These are phyloP conservation scores for Belgica antarctica DNA, from an alignment of 2,888 invertebrate species.

Conservation along the genomic window DNA sequence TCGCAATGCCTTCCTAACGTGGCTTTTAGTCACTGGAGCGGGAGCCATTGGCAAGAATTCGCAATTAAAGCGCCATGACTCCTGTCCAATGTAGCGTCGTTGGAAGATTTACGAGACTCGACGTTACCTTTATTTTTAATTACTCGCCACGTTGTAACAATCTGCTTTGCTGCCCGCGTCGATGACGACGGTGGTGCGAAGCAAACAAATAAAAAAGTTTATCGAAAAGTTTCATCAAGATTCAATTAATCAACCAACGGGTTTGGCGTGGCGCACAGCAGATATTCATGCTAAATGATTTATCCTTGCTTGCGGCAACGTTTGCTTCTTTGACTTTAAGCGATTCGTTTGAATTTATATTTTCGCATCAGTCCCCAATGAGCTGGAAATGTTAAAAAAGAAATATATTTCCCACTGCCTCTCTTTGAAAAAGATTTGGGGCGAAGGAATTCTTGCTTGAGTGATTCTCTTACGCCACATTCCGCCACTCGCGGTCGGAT, in stretches of 20 bases:
- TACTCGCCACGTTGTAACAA: constrained; percentile 25
- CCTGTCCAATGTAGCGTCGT: neutral
- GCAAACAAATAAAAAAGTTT: neutral
- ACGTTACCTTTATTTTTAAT: constrained; percentile 22
- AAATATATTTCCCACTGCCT: too few species aligned
- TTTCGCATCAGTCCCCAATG: constrained; percentile 31
- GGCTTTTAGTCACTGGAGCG: neutral
- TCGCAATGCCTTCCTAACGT: too few species aligned
- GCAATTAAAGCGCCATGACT: neutral
- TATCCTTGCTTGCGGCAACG: neutral
- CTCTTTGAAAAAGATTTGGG: neutral
- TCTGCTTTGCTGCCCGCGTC: neutral
- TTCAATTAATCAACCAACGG: constrained; percentile 35
- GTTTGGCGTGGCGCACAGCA: too few species aligned
- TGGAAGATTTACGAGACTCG: constrained; percentile 22
- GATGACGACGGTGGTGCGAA: neutral
- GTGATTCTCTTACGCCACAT: too few species aligned
- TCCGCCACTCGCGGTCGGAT: too few species aligned
- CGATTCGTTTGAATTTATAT: neutral
- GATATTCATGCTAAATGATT: neutral
- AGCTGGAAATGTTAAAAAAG: constrained; percentile 14
- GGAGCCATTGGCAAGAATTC: neutral
- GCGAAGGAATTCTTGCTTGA: too few species aligned
- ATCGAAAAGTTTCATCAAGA: constrained; percentile 32
- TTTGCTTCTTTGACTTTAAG: neutral